phyloP scores from a whole-genome alignment of 2,888 invertebrate species.

The Dastarcus helophoroides region DNA sequence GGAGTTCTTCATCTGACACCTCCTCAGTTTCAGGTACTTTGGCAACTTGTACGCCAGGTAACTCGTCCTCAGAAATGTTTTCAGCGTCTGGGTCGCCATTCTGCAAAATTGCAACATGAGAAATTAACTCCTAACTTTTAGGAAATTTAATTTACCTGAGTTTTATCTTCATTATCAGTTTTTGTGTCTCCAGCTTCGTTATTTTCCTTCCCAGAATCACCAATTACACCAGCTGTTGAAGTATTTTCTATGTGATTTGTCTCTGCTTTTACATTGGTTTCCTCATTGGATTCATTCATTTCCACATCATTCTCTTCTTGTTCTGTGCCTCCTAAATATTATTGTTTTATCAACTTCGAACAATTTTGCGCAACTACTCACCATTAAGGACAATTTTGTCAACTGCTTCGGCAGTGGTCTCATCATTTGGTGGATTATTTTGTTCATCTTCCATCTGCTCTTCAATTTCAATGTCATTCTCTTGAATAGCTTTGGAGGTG shows the following conservation, averaged over 20 bases:
- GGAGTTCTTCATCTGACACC: slow-evolving; percentile 66
- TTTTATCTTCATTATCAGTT: slow-evolving; percentile 20
- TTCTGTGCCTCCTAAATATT: slow-evolving; percentile 1
- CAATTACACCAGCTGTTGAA: slow-evolving; percentile 13
- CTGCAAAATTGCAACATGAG: slow-evolving; percentile 15
- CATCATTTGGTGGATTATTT: slow-evolving; percentile 2
- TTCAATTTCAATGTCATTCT: background rate
- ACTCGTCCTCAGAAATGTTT: slow-evolving; percentile 74
- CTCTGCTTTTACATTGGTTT: slow-evolving; percentile 14
- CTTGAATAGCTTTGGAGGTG: background rate
- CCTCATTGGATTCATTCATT: slow-evolving; percentile 22
- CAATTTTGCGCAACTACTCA: too few species aligned
- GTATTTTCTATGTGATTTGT: slow-evolving; percentile 3
- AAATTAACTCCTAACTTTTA: background rate
- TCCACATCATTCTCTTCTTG: slow-evolving; percentile 20
- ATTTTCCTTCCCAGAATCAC: slow-evolving; percentile 26
- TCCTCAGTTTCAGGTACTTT: slow-evolving; percentile 77
- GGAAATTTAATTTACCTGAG: slow-evolving; percentile 9
- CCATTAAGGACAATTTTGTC: background rate
- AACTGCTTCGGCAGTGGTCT: background rate
- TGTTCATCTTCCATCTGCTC: slow-evolving; percentile 14
- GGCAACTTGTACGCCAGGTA: slow-evolving; percentile 59
- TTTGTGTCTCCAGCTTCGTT: slow-evolving; percentile 23
- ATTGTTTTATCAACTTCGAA: slow-evolving; percentile 1
- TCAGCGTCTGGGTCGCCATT: slow-evolving; percentile 67